Conservation (phyloP, 1,140 invertebrate species). For the Euschistus heros region DNA sequence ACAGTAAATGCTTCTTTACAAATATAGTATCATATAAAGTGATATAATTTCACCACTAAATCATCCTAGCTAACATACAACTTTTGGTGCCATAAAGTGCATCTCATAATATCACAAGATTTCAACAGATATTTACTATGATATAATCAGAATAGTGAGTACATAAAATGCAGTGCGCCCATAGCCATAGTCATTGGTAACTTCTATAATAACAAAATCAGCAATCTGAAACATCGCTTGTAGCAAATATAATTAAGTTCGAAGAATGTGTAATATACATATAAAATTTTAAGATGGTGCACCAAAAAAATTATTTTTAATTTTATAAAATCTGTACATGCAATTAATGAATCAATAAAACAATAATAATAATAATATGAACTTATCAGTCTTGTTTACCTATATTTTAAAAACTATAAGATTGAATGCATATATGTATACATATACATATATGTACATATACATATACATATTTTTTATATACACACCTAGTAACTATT, state of each 20-base stretch:
- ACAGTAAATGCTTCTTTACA: constrained; percentile 13
- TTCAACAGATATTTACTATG: constrained; percentile 19
- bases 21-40: constrained; percentile 2
- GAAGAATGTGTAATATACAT: constrained; percentile 5
- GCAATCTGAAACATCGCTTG: constrained; percentile 2
- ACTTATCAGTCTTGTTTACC: constrained; percentile 26
- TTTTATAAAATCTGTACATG: constrained; percentile 18
- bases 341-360: constrained; percentile 13
- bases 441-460: constrained; percentile 6
- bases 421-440: constrained; percentile 16
- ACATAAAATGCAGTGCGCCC: constrained; percentile 20
- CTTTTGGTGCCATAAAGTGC: constrained; percentile 14
- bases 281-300: constrained; percentile 8
- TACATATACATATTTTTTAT: constrained; percentile 14
- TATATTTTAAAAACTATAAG: constrained; percentile 22
- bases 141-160: constrained; percentile 15
- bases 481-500: constrained; percentile 24
- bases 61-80: constrained; percentile 8
- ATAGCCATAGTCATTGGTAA: constrained; percentile 11
- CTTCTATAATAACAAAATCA: constrained; percentile 17
- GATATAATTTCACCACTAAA: constrained; percentile 1
- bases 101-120: constrained; percentile 22
- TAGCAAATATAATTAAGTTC: constrained; percentile 9
- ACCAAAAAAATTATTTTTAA: constrained; percentile 5
- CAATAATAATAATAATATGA: constrained; percentile 17